Conservation (phyloP, 1,140 invertebrate species). For the Uloborus diversus region DNA sequence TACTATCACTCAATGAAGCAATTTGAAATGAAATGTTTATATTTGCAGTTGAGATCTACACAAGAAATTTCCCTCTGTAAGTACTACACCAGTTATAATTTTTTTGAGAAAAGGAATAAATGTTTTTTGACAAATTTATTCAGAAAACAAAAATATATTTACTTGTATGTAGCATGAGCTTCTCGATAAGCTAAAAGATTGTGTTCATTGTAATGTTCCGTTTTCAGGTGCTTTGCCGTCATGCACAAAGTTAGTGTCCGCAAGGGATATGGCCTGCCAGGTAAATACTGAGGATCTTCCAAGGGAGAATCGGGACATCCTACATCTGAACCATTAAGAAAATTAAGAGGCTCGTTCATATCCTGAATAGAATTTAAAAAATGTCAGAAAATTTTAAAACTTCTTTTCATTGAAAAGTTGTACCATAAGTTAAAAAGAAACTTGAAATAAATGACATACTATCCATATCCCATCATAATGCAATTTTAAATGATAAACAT, state of each 20-base stretch:
- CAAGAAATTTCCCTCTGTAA: too few species aligned
- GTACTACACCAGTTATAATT: too few species aligned
- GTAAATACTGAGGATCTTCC: constrained; percentile 78
- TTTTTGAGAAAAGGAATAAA: background rate
- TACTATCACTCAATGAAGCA: too few species aligned
- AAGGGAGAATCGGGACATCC: constrained; percentile 72
- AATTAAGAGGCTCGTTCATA: constrained; percentile 62
- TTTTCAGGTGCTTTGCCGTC: constrained; percentile 74
- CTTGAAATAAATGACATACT: constrained; percentile 36
- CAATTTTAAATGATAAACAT: constrained; percentile 72
- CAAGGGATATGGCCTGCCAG: constrained; percentile 70
- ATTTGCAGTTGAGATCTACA: too few species aligned
- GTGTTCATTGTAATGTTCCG: constrained; percentile 79
- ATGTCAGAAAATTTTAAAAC: background rate
- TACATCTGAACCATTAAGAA: constrained; percentile 54
- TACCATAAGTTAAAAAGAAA: background rate
- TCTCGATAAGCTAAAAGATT: constrained; percentile 84
- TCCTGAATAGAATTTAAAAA: constrained; percentile 50
- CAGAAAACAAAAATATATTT: constrained; percentile 60
- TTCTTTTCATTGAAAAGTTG: background rate
- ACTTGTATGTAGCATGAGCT: constrained; percentile 79
- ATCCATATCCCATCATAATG: constrained; percentile 87
- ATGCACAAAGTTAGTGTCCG: constrained; percentile 83
- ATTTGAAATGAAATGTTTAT: too few species aligned
- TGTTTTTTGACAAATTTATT: background rate